Base-by-base conservation (phyloP, 2,888 invertebrate genomes). In the Cephus sareptanus region DNA sequence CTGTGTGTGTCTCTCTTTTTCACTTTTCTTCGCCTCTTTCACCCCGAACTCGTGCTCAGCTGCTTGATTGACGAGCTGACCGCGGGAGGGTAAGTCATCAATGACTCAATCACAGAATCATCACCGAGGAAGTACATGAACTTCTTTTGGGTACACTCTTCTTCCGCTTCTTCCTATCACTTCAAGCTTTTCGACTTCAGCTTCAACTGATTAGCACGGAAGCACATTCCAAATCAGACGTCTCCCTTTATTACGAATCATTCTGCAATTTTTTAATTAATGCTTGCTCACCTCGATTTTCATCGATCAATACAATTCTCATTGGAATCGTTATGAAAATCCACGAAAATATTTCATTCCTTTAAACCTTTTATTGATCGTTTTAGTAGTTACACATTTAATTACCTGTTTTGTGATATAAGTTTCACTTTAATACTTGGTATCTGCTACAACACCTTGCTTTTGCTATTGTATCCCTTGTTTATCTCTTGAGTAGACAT, bases 31-130 rank as follows among this genome's bases (percentile, higher is more conserved):
- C 90, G 91, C 92, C 85, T 85, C 85, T 90, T 91, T 89, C 90
- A 90, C 89, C 89, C 87, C 84, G 85, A 90, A 89, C 87, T 90
- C 89, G 89, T 89, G 87, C 92, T 92, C 93, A 96, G 96, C 96
- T 96, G 96, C 96, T 94, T 96, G 94, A 95, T 96, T 94, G 96
- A 96, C 93, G 96, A 96, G 94, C 94, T 95, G 93, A 94, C 95
- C 90, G 94, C 94, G 90, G 95, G 94, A 93, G 96, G 96, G 96
- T 96, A 95, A 96, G 96, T 95, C 90, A 88, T 89, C 84, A 88
- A 87, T 85, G 83, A 86, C 87, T 75, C 73, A 71, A 71, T 34
- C 31, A 71, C 23, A 56, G 4, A 56, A 56, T 56, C 56, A 23
- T 56, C 56, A 56, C 23, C 56, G 56, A 56, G 9, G 56, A 56